Conservation (phyloP, 2,797 vertebrate genomes). For the Podarcis lilfordi region DNA sequence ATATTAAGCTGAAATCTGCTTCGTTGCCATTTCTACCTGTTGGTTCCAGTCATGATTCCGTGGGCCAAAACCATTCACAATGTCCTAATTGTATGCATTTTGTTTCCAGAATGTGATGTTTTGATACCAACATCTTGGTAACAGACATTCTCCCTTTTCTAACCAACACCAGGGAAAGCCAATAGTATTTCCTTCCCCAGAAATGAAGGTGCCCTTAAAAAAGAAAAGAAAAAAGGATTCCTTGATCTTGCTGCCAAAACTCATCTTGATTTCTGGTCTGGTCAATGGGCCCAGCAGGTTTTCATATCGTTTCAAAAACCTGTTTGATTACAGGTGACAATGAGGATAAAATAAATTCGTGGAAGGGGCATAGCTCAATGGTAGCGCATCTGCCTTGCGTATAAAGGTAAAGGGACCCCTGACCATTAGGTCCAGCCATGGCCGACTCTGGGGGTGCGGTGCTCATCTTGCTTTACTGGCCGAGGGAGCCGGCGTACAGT, state of each 20-base stretch:
- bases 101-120: background rate
- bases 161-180: background rate
- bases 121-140: background rate
- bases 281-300: background rate
- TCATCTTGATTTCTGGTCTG: background rate
- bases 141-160: background rate
- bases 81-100: background rate
- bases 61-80: background rate
- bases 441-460: too few species aligned
- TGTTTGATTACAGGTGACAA: background rate
- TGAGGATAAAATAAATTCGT: background rate
- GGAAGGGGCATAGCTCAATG: too few species aligned
- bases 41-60: background rate
- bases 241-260: background rate
- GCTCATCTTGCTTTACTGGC: too few species aligned
- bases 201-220: background rate
- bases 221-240: too few species aligned
- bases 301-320: background rate
- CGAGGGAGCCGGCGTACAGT: too few species aligned
- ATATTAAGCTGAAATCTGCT: background rate
- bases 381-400: too few species aligned
- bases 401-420: too few species aligned
- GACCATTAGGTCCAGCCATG: too few species aligned
- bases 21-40: background rate
- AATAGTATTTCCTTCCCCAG: background rate